A percentile compares a stretch with the other conserved stretches of the same genome.
phyloP scores from a whole-genome alignment of 2,113 vertebrate genomes.

The Engraulis encrasicolus region DNA sequence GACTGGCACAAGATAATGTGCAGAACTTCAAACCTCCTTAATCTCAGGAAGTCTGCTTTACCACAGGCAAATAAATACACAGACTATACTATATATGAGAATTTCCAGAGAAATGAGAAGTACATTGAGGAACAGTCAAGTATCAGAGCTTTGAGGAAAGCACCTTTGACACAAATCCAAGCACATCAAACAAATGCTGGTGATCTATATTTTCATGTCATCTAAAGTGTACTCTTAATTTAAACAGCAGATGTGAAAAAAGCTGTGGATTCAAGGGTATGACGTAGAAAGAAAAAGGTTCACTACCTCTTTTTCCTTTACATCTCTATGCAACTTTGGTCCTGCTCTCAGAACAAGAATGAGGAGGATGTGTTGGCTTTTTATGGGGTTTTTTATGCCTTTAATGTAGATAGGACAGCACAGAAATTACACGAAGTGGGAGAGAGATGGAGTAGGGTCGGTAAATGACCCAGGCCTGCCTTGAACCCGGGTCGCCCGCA shows the following conservation, averaged over 20 bases:
- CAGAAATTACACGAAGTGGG: no score
- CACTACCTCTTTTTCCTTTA: no score
- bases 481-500: no score
- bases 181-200: not conserved
- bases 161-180: not conserved
- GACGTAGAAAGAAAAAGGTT: no score
- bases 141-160: not conserved
- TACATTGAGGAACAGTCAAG: not conserved
- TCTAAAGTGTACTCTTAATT: not conserved
- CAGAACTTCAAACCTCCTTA: not conserved
- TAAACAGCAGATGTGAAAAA: not conserved
- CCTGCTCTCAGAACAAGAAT: no score
- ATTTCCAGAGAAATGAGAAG: not conserved
- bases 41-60: not conserved
- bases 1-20: not conserved
- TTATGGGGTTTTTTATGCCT: no score
- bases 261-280: not conserved
- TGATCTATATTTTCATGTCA: not conserved
- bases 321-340: no score
- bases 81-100: no score
- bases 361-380: no score
- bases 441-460: no score
- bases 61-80: not conserved
- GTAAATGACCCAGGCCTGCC: no score
- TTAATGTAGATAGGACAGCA: no score